Evolutionary conservation across 2,113 vertebrate species (phyloP), one percentile per base, ranked within the genome.

Genomic region (Scophthalmus maximus): DNA sequence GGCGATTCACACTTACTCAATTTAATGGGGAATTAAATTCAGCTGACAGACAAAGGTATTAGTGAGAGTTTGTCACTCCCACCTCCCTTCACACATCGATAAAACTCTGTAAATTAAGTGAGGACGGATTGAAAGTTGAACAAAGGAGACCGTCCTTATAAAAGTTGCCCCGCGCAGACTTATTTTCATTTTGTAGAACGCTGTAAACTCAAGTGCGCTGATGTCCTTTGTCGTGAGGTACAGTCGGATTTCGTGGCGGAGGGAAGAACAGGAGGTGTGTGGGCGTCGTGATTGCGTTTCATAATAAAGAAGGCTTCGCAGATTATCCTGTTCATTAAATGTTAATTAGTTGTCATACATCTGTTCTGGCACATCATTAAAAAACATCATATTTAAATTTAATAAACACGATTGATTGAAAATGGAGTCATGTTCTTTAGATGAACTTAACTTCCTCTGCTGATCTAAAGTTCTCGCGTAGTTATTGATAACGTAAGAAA

Each of bases 1-100:
- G 81, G 71, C 22, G 63, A 71, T 57, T 90, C 76, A 51, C 79
- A 76, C 69, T 86, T 34, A 82, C 81, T 89, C 84, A 79, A 22
- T 82, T 84, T 89, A 87, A 89, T 83, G 87, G 52, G 30, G 66
- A 84, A 89, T 90, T 89, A 76, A 85, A 86, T 89, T 85, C 82
- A 50, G 36, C 69, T 58, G 76, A 85, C 81, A 85, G 80, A 71
- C 79, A 67, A 55, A 77, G 76, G 82, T 83, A 76, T 72, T 79
- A 70, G 64, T 47, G 59, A 67, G 69, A 79, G 59, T 79, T 56
- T 74, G 69, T 74, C 81, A 77, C 77, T 62, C 81, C 72, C 63
- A 34, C 68, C 61, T 69, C 66, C 73, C 69, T 74, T 66, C 53
- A 74, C 53, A 67, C 22, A 20, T 36, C 18, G 36, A 64, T 68